Conservation (phyloP, 2,797 vertebrate genomes). For the Dryobates pubescens region DNA sequence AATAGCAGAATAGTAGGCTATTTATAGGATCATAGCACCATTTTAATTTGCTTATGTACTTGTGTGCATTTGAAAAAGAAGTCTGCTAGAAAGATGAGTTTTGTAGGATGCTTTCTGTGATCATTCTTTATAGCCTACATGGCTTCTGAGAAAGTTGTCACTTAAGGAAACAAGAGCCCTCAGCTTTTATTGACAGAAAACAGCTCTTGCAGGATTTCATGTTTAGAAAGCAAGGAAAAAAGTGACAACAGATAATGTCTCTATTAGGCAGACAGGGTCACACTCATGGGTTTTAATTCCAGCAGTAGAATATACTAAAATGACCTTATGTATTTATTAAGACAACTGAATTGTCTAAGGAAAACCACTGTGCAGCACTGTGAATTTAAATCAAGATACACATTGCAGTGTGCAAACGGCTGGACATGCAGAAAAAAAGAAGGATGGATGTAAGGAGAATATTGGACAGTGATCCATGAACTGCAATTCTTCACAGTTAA, state of each 20-base stretch:
- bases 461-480: conserved; percentile 62
- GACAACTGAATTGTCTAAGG: background rate
- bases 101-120: background rate
- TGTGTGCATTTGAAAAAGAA: background rate
- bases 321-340: background rate
- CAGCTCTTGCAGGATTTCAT: background rate
- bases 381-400: conserved; percentile 38
- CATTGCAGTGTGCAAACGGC: background rate
- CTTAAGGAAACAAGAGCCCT: background rate
- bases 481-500: conserved; percentile 60
- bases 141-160: background rate
- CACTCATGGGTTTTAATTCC: background rate
- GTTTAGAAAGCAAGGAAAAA: background rate
- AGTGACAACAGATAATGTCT: background rate
- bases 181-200: conserved; percentile 19
- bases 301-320: background rate
- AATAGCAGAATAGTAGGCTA: background rate
- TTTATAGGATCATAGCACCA: background rate
- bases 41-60: background rate
- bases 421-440: conserved; percentile 25
- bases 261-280: background rate
- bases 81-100: background rate
- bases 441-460: conserved; percentile 36
- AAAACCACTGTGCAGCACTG: background rate
- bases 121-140: background rate